phyloP scores from a whole-genome alignment of 2,113 vertebrate species.

The Cinclus cinclus region DNA sequence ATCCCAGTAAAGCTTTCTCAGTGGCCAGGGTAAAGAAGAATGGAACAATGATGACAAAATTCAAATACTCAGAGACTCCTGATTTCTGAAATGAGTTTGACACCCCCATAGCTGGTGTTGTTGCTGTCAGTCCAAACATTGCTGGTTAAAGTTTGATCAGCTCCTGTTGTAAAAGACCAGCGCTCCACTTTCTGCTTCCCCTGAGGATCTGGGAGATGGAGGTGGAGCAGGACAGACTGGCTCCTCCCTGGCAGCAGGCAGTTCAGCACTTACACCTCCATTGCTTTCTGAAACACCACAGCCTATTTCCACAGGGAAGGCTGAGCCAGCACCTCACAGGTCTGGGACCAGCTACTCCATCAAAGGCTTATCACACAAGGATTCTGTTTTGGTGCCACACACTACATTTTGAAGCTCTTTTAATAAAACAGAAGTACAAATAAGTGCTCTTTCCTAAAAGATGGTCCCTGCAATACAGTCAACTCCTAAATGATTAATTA shows the following conservation, averaged over 20 bases:
- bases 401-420: not conserved
- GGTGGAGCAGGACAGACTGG: not conserved
- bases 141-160: not conserved
- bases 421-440: not conserved
- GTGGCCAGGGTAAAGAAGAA: not conserved
- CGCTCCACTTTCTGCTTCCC: not conserved
- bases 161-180: not conserved
- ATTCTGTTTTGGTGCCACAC: not conserved
- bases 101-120: accelerated
- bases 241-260: not conserved
- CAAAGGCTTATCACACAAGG: not conserved
- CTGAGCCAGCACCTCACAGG: not conserved
- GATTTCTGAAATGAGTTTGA: not conserved
- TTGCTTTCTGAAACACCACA: not conserved
- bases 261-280: not conserved
- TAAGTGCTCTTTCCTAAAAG: not conserved
- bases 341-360: not conserved
- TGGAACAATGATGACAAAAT: not conserved
- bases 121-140: not conserved
- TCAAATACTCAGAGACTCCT: not conserved
- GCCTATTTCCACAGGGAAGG: not conserved
- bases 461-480: not conserved
- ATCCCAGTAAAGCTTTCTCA: not conserved
- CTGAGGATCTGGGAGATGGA: not conserved
- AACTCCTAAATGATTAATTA: not conserved